Base-by-base conservation (phyloP, 2,113 vertebrate genomes). In the Dipodomys stephensi region DNA sequence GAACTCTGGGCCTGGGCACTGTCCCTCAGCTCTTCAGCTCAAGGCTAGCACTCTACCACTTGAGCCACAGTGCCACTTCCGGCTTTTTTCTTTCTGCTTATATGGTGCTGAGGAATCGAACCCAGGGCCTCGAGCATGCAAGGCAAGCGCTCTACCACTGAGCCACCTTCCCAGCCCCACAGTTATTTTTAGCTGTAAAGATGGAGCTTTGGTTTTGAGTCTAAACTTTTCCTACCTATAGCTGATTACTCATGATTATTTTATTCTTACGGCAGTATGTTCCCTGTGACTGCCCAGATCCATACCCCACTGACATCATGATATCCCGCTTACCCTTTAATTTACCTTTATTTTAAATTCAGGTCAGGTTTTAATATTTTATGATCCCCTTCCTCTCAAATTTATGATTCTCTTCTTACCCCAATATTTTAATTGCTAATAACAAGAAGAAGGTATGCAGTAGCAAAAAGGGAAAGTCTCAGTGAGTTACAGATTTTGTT, bases 401-500 rank as follows among this genome's bases (percentile, higher is more conserved):
- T 90, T 2, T 77, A 10, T 28, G 49, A 65, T 77, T 67, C 35
- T 60, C 22, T 83, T 23, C 6, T 0, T 9, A 20, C 12, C 0
- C 22, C 22, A 57, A 2, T 57, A 76, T 67, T 80, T 20, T 73
- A 64, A 68, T 12, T 90, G 57, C 39, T 60, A 57, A 18, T 76
- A 19, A 78, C 57, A 65, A 83, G 11, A 46, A 73, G 86, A 85
- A 92, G 25, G 23, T 49, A 83, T 53, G 35, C 10, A 81, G 44
- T 28, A 23, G n/a, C 28, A 22, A n/a, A 65, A 88, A 57, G 46
- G 30, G 76, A 74, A 92, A 83, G 30, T 12, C 65, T 64, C 53
- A 23, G 81, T 72, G 87, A 93, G 90, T 69, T 85, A 83, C 39
- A 92, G 85, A 87, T 94, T 94, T 95, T 27, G 90, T 86, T 92